These are phyloP conservation scores for Pseudochromis fuscus DNA, from an alignment of 2,797 vertebrate species.

Conservation along the genomic window DNA sequence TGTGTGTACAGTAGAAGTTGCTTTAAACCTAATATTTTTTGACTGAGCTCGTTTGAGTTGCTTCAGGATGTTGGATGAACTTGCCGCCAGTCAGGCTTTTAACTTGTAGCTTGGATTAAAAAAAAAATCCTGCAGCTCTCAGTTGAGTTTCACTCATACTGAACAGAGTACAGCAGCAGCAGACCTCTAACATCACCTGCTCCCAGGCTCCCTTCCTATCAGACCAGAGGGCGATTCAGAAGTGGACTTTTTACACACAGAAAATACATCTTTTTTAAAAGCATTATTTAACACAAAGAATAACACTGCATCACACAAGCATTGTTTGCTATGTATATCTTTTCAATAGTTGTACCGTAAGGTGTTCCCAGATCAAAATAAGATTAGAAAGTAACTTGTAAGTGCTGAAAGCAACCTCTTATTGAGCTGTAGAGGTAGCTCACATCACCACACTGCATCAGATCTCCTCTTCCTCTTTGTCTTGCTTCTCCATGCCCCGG, in stretches of 20 bases:
- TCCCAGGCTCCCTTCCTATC: constrained; percentile 8
- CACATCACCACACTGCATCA: constrained; percentile 35
- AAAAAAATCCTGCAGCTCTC: background rate
- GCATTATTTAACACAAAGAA: background rate
- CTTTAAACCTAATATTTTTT: no score
- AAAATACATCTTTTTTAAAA: background rate
- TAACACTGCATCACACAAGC: background rate
- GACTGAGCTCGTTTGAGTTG: background rate
- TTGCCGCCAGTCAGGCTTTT: background rate
- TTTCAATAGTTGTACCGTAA: background rate
- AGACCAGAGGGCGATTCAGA: background rate
- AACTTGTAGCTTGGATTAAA: background rate
- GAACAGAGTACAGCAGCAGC: background rate
- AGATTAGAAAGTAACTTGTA: background rate
- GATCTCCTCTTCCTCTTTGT: constrained; percentile 11
- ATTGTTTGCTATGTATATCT: background rate
- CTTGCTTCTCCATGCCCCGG: background rate
- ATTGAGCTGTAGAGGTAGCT: background rate
- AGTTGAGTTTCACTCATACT: background rate
- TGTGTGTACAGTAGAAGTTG: no score
- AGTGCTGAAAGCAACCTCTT: constrained; percentile 9
- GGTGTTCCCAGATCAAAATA: background rate
- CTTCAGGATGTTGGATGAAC: background rate
- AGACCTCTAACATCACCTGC: constrained; percentile 9
- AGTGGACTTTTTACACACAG: constrained; percentile 1